Percentiles rank a stretch among this genome's conserved stretches.
Evolutionary conservation across 92 coral and sea anemone species (phyloP).

Genomic region (Blastomussa wellsi): DNA sequence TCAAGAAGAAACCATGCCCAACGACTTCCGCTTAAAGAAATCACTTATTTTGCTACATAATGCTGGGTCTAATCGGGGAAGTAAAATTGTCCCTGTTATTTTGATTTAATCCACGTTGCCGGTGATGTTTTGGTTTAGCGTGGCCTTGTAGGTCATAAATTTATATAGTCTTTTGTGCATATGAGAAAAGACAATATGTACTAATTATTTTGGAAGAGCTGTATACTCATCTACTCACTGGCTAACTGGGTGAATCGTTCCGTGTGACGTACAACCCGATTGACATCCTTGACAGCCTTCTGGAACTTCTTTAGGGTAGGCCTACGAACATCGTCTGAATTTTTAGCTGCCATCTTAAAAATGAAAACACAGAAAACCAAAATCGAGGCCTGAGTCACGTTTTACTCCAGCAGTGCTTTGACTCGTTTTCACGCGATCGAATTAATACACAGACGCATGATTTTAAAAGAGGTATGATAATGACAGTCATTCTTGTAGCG

Average conservation of each 20-base stretch:
- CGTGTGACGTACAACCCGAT: neutral
- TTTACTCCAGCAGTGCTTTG: neutral
- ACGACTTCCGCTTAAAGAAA: neutral
- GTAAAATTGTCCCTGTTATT: neutral
- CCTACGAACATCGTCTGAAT: neutral
- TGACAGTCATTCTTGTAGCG: neutral
- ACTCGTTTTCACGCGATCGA: neutral
- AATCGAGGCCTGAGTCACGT: neutral
- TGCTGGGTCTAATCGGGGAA: neutral
- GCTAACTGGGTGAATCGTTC: neutral
- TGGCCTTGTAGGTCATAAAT: neutral
- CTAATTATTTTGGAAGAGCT: neutral
- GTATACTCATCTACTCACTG: constrained; percentile 26
- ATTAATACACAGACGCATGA: constrained; percentile 5
- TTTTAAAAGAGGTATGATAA: neutral
- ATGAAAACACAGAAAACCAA: neutral
- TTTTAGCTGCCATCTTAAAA: constrained; percentile 16
- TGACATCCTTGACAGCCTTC: neutral
- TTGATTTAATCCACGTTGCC: neutral
- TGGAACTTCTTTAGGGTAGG: constrained; percentile 5
- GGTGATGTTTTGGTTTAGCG: neutral
- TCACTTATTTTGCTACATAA: neutral
- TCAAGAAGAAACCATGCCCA: neutral
- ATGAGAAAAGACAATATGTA: neutral
- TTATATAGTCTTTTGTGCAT: neutral